Base-by-base conservation (phyloP, 2,113 vertebrate genomes). In the Cichladusa arquata region DNA sequence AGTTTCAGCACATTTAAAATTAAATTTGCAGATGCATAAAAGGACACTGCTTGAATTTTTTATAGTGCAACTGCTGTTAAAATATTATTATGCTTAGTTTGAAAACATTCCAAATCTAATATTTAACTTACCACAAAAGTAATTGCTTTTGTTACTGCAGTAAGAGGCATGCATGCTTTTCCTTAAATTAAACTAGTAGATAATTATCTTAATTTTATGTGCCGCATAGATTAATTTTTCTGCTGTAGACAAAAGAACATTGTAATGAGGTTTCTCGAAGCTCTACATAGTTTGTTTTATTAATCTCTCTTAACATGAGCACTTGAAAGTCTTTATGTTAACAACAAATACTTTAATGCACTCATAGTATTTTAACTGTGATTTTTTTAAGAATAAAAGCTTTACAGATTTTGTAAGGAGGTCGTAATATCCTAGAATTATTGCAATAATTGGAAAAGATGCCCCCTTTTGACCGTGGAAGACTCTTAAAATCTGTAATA, bases 21-120 rank as follows among this genome's bases (percentile, higher is more conserved):
- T 64, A 88, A 88, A 87, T 87, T 71, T 92, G 36, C 36, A 92
- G 45, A 69, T 73, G 42, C 23, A 40, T 85, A 88, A 93, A 82
- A 95, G 88, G 88, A 80, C 28, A 29, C 19, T 53, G 20, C 50
- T 76, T 91, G 70, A 90, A 20, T 94, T 53, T 91, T 94, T 94
- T 79, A 62, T 85, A 48, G 66, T 2, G 3, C 79, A 95, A 85
- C 74, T 1, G 8, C 85, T 90, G 85, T 45, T 85, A 82, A 92
- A 90, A 86, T 48, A 45, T 94, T 93, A 90, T 93, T 95, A 88
- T 90, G 88, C 67, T 85, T 90, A 57, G 79, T 90, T 90, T 94
- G 92, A 95, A 96, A 96, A 92, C 82, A 88, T 82, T 92, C 94
- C 85, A 93, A 93, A 92, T 80, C 71, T 94, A 93, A 88, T 95